These are phyloP conservation scores for Ganaspis sp. DNA, from an alignment of 1,140 invertebrate genomes.

Conservation along the genomic window DNA sequence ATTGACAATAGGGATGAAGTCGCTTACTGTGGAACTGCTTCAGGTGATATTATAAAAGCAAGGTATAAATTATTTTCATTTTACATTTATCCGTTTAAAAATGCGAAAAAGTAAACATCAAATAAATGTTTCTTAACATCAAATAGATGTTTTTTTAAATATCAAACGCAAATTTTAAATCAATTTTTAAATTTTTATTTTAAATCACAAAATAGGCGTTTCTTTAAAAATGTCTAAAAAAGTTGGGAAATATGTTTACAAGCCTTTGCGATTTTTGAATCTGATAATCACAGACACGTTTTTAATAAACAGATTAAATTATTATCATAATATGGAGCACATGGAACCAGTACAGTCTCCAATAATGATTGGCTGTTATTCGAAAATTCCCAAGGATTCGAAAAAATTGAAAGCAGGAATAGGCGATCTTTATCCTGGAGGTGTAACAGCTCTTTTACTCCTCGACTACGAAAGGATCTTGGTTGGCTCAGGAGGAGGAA, in stretches of 20 bases:
- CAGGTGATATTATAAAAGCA: slow-evolving; percentile 81
- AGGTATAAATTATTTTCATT: slow-evolving; percentile 57
- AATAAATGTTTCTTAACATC: too few species aligned
- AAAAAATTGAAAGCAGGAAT: slow-evolving; percentile 69
- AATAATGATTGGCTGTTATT: slow-evolving; percentile 83
- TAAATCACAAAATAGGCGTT: too few species aligned
- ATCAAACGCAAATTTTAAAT: too few species aligned
- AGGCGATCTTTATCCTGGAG: slow-evolving; percentile 76
- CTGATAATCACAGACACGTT: neutral
- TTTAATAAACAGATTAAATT: slow-evolving; percentile 77
- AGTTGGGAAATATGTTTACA: slow-evolving; percentile 50
- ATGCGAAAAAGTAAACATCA: too few species aligned
- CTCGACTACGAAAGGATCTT: slow-evolving; percentile 80
- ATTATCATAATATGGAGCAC: slow-evolving; percentile 77
- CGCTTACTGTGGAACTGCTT: slow-evolving; percentile 90
- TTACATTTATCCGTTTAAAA: slow-evolving; percentile 20
- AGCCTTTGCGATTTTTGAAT: slow-evolving; percentile 33
- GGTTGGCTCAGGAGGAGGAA: slow-evolving; percentile 90
- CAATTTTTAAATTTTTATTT: too few species aligned
- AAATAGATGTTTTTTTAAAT: too few species aligned
- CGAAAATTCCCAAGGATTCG: slow-evolving; percentile 75
- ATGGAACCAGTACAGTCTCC: slow-evolving; percentile 77
- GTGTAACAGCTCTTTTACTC: slow-evolving; percentile 81
- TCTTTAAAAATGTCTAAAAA: too few species aligned
- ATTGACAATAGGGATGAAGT: slow-evolving; percentile 82